These are phyloP conservation scores for Rhingia rostrata DNA, from an alignment of 2,888 invertebrate species.

Conservation along the genomic window DNA sequence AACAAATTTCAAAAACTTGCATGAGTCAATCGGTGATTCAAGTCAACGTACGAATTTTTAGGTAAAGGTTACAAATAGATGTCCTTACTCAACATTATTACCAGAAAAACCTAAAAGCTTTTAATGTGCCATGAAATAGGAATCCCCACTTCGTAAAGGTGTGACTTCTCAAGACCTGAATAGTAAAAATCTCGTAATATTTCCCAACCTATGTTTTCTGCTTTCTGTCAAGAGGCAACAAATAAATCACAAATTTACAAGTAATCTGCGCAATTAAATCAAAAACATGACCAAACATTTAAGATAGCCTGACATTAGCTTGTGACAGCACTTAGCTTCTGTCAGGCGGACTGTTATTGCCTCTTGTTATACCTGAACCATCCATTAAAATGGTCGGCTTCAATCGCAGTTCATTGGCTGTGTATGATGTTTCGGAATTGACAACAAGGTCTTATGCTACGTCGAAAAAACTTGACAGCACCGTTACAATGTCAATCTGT, in stretches of 20 bases:
- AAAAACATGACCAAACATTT: conserved; percentile 67
- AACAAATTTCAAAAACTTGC: too few relatives aligned
- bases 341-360: conserved; percentile 18
- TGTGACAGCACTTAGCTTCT: conserved; percentile 72
- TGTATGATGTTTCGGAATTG: conserved; percentile 15
- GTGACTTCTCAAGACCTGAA: conserved; percentile 1
- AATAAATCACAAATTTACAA: conserved; percentile 42
- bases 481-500: conserved; percentile 1
- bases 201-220: neutral
- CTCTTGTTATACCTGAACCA: conserved; percentile 6
- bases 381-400: conserved; percentile 44
- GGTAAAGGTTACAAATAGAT: too few relatives aligned
- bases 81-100: too few relatives aligned
- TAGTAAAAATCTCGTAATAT: neutral
- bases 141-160: neutral
- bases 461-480: conserved; percentile 32
- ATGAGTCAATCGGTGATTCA: too few relatives aligned
- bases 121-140: neutral
- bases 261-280: conserved; percentile 57
- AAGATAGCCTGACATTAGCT: conserved; percentile 52
- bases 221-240: conserved; percentile 38
- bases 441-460: conserved; percentile 57
- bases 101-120: too few relatives aligned
- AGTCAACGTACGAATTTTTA: too few relatives aligned
- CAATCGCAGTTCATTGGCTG: conserved; percentile 24